Conservation (phyloP, 92 coral and sea anemone genomes). For the Palythoa grandis region DNA sequence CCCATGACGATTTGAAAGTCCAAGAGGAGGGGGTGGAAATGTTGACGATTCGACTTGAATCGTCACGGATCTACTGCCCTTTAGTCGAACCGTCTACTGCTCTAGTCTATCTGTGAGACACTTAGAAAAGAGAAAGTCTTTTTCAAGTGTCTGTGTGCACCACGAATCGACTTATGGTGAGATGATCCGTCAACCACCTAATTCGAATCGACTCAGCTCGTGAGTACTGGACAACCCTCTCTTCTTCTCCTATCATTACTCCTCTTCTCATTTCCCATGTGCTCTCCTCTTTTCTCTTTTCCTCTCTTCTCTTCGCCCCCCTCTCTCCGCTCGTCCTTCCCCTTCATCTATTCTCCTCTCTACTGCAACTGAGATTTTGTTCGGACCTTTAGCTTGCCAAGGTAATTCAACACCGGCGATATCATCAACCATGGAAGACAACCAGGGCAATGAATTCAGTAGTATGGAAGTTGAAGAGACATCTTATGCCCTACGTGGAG, state of each 20-base stretch:
- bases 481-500: neutral
- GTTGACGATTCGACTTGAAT: no score
- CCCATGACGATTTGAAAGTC: no score
- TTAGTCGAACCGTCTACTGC: no score
- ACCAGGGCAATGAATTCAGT: neutral
- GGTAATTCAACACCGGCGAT: neutral
- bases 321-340: neutral
- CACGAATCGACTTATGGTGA: no score
- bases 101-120: no score
- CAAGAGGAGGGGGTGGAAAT: no score
- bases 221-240: no score
- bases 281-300: neutral
- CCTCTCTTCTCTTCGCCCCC: neutral
- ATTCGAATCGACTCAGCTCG: no score
- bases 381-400: constrained; percentile 9
- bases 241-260: neutral
- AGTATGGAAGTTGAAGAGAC: neutral
- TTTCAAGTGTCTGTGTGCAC: no score
- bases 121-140: no score
- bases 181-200: no score
- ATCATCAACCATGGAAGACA: neutral
- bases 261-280: neutral
- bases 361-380: neutral
- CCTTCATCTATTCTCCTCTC: neutral
- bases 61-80: no score